Evolutionary conservation across 2,113 vertebrate genomes (phyloP).

Genomic region (Crotalus tigris): DNA sequence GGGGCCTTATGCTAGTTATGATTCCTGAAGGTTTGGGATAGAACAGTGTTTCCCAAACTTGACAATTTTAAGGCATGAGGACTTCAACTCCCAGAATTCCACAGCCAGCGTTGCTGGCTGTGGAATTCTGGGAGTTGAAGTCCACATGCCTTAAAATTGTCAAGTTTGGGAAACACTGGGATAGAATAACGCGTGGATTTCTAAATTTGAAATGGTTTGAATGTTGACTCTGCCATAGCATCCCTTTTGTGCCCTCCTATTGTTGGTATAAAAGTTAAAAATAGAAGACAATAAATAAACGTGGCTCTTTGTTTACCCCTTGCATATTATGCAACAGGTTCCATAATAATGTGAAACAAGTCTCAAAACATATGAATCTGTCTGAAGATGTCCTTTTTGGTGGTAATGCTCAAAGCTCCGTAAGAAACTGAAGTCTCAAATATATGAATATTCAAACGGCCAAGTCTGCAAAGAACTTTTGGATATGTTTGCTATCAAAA

Average conservation of each 20-base stretch:
- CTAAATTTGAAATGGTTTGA: constrained; percentile 63
- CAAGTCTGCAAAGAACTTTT: constrained; percentile 47
- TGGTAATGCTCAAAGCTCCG: constrained; percentile 31
- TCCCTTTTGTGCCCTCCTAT: constrained; percentile 41
- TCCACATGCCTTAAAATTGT: no score
- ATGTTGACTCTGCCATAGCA: constrained; percentile 55
- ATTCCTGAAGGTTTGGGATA: constrained; percentile 51
- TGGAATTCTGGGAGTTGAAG: no score
- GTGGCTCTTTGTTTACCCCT: constrained; percentile 35
- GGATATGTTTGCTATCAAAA: constrained; percentile 44
- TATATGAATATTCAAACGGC: constrained; percentile 46
- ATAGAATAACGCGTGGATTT: constrained; percentile 42
- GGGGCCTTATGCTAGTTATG: constrained; percentile 51
- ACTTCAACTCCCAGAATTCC: no score
- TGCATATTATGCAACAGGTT: constrained; percentile 21
- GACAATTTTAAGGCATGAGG: no score
- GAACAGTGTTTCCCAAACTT: neutral
- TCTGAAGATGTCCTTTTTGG: constrained; percentile 50
- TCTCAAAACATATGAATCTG: constrained; percentile 33
- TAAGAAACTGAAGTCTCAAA: constrained; percentile 37
- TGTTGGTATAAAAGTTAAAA: constrained; percentile 46
- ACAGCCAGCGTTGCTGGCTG: no score
- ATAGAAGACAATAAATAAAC: constrained; percentile 2
- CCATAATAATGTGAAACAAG: constrained; percentile 41
- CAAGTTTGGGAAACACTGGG: constrained; percentile 1